Evolutionary conservation across 2,113 vertebrate species (phyloP), one percentile per base, ranked within the genome.

Genomic region (Ceyx margarethae): DNA sequence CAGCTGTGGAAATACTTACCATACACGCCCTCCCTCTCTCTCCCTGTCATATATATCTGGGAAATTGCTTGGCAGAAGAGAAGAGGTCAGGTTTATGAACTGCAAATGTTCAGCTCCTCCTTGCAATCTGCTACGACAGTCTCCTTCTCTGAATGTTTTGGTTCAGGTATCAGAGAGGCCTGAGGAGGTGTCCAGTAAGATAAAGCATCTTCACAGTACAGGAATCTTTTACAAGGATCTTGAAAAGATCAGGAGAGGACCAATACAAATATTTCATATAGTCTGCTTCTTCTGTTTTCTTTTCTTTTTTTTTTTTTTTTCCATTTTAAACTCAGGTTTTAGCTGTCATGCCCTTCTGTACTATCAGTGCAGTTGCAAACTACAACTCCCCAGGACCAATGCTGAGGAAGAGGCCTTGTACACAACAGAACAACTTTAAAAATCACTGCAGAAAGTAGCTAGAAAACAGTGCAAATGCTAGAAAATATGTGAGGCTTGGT

Each of bases 71-170:
- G 51, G 64, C 45, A 93, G 58, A 87, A 78, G 40, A 74, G 48
- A 79, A 71, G 75, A 76, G 78, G 89, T 94, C 92, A 89, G 37
- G 74, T 69, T 89, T 94, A 92, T 42, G 91, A 96, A 92, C 91
- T 82, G 67, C 60, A 80, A 77, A 80, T 89, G 67, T 77, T 85
- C 71, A 82, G 18, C 45, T 79, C 54, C 76, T 81, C 56, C 77
- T 81, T 94, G 84, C 92, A 92, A 85, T 83, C 31, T 0, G 0
- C 43, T 91, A 5, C 31, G 56, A 85, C 77, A 91, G 60, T 77
- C 43, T 85, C 66, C 57, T 79, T 13, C 43, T 77, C 31, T 6
- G 51, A 91, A 60, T 64, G 29, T 53, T 92, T 93, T 67, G 29
- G 43, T 95, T 94, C 87, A 92, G 84, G 51, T 89, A 82, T 60